phyloP scores from a whole-genome alignment of 2,888 invertebrate genomes.

The Agrochola lota region DNA sequence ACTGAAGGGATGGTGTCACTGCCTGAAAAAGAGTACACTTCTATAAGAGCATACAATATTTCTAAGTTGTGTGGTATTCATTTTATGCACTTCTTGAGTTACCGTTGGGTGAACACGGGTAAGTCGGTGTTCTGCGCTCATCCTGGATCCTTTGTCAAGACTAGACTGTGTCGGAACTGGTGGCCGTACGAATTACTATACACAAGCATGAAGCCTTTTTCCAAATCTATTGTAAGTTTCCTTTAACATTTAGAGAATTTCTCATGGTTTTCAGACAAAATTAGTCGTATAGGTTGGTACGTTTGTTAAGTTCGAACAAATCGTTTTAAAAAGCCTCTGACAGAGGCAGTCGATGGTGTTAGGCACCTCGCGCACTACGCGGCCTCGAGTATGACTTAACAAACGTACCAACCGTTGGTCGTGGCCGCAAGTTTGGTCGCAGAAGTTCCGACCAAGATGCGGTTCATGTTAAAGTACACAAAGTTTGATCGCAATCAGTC shows the following conservation, averaged over 20 bases:
- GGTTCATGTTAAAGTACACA: background rate
- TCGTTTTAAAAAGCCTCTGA: background rate
- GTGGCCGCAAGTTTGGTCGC: background rate
- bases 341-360: background rate
- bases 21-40: constrained; percentile 92
- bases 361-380: background rate
- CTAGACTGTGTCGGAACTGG: constrained; percentile 94
- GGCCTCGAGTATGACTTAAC: background rate
- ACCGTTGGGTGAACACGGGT: constrained; percentile 92
- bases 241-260: background rate
- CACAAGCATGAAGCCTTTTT: constrained; percentile 95
- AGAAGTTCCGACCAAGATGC: background rate
- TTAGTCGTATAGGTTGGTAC: background rate
- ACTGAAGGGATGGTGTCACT: constrained; percentile 92
- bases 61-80: constrained; percentile 96
- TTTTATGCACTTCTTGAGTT: constrained; percentile 91
- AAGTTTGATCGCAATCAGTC: background rate
- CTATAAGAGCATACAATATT: constrained; percentile 96
- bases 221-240: constrained; percentile 95
- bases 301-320: background rate
- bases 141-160: constrained; percentile 97
- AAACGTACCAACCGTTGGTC: too few species aligned
- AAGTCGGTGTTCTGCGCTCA: constrained; percentile 95
- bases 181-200: constrained; percentile 95
- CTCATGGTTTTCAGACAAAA: background rate